Percentiles rank a stretch among this genome's conserved stretches.
Evolutionary conservation across 2,113 vertebrate species (phyloP).

Genomic region (Vimba vimba): DNA sequence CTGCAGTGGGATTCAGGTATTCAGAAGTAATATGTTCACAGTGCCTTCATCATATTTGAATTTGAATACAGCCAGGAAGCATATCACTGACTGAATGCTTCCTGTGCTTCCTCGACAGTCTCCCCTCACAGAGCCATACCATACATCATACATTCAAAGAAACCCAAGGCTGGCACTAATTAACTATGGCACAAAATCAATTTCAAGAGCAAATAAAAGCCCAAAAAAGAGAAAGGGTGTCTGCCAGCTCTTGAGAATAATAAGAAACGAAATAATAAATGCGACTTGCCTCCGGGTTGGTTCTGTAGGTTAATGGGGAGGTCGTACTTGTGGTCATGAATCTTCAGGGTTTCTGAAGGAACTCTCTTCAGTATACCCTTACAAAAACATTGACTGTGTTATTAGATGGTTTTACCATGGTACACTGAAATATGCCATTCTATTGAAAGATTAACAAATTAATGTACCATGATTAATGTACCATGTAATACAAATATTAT

Average conservation of each 20-base stretch:
- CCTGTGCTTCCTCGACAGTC: conserved; percentile 44
- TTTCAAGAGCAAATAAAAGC: conserved; percentile 59
- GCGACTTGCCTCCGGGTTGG: background rate
- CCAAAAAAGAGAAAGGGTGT: conserved; percentile 34
- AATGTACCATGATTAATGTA: too few relatives aligned
- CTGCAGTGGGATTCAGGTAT: background rate
- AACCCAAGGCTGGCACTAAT: conserved; percentile 64
- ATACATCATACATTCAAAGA: conserved; percentile 36
- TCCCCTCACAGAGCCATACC: conserved; percentile 47
- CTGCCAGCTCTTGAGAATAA: conserved; percentile 44
- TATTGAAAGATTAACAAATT: too few relatives aligned
- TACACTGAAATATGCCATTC: background rate
- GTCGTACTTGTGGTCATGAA: conserved; percentile 4
- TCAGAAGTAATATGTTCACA: background rate
- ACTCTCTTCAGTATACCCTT: background rate
- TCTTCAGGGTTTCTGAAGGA: background rate
- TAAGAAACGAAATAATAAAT: conserved; percentile 45
- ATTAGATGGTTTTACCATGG: background rate
- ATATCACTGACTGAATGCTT: conserved; percentile 48
- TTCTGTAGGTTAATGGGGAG: conserved; percentile 31
- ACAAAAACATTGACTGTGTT: background rate
- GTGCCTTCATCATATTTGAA: conserved; percentile 13
- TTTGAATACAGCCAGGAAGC: conserved; percentile 12
- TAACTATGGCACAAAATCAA: conserved; percentile 66
- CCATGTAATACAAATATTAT: background rate